Percentiles rank a stretch among this genome's conserved stretches.
Evolutionary conservation across 2,797 vertebrate species (phyloP).

Genomic region (Anisognathus igniventris): DNA sequence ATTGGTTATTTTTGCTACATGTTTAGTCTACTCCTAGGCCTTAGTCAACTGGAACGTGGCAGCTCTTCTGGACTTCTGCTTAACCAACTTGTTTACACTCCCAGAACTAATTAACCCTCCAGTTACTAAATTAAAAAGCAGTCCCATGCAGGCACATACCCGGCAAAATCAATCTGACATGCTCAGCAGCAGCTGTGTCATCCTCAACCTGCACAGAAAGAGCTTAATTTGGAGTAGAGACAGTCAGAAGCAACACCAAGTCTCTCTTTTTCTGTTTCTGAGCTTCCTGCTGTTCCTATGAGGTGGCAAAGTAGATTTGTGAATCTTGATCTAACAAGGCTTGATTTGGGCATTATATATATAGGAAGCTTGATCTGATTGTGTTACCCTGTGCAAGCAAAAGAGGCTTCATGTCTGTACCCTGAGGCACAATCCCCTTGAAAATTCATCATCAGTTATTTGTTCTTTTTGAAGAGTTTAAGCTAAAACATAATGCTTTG

Average conservation of each 20-base stretch:
- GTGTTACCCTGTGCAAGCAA: not conserved
- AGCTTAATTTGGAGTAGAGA: not conserved
- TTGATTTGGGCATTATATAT: not conserved
- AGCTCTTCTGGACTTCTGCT: not conserved
- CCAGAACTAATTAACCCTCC: not conserved
- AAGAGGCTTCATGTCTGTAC: not conserved
- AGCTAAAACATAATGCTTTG: not conserved
- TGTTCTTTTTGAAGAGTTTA: not conserved
- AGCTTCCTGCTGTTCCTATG: not conserved
- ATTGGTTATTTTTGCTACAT: not conserved
- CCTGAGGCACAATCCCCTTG: not conserved
- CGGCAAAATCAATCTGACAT: not conserved
- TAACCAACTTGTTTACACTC: not conserved
- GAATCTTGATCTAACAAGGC: not conserved
- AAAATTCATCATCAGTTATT: not conserved
- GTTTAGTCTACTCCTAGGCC: not conserved
- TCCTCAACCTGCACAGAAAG: not conserved
- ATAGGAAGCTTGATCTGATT: not conserved
- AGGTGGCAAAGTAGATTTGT: not conserved
- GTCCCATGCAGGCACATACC: not conserved
- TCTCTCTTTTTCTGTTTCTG: not conserved
- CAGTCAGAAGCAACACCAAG: not conserved
- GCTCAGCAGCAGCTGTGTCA: not conserved
- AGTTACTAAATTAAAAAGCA: slow-evolving; percentile 20
- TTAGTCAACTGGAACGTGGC: not conserved